Conservation (phyloP, 2,113 vertebrate species). For the Myrmecobius fasciatus region DNA sequence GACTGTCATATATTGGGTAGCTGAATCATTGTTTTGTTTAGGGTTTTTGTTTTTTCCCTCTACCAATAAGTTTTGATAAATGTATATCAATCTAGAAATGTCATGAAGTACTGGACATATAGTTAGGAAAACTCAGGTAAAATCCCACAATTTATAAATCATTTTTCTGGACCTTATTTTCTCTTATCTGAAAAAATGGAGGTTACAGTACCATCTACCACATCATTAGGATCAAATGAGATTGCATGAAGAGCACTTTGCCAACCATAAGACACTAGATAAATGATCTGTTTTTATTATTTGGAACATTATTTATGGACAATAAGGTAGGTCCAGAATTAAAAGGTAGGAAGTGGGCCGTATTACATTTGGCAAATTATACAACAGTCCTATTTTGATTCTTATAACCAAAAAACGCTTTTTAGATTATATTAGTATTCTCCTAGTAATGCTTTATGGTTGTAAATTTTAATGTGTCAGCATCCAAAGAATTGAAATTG, state of each 20-base stretch:
- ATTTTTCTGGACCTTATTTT: background rate
- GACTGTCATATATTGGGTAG: too few relatives aligned
- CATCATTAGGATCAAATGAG: background rate
- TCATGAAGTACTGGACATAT: background rate
- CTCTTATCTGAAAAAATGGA: background rate
- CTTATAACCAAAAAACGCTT: too few relatives aligned
- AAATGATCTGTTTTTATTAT: background rate
- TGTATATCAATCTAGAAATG: background rate
- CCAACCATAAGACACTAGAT: background rate
- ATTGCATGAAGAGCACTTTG: background rate
- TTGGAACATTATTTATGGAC: too few relatives aligned
- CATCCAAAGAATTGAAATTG: too few relatives aligned
- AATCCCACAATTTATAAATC: background rate
- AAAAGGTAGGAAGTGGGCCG: too few relatives aligned
- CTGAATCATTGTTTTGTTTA: background rate
- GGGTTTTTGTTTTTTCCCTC: background rate
- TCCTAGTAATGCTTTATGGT: too few relatives aligned
- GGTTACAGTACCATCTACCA: background rate
- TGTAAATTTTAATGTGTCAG: too few relatives aligned
- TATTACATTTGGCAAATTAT: too few relatives aligned
- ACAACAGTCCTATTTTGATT: too few relatives aligned
- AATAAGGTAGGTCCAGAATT: too few relatives aligned
- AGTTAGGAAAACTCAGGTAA: background rate
- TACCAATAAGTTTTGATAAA: background rate
- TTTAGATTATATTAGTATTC: too few relatives aligned